A percentile compares a stretch with the other conserved stretches of the same genome.
Evolutionary conservation across 2,888 invertebrate genomes (phyloP).

Genomic region (Slavum lentiscoides): DNA sequence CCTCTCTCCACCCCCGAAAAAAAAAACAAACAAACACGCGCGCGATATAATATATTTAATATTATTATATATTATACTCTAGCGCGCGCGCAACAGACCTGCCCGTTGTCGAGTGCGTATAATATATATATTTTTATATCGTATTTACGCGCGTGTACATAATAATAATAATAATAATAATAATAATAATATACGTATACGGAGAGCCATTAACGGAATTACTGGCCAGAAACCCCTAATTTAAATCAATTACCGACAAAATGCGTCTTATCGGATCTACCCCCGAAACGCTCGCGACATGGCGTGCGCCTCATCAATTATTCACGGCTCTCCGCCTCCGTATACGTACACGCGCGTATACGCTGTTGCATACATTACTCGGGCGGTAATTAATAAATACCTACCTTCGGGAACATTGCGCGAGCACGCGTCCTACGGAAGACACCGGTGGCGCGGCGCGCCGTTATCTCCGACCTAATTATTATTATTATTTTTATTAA

Average conservation of each 20-base stretch:
- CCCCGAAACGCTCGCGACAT: conserved; percentile 45
- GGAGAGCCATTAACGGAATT: conserved; percentile 50
- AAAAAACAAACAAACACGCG: too few species aligned
- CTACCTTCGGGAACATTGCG: background rate
- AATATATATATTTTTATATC: too few species aligned
- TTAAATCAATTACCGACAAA: conserved; percentile 54
- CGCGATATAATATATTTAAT: too few species aligned
- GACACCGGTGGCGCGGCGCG: background rate
- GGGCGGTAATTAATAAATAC: conserved; percentile 48
- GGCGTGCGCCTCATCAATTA: conserved; percentile 52
- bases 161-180: too few species aligned
- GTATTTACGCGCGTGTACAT: too few species aligned
- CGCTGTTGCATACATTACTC: conserved; percentile 8
- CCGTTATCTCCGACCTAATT: conserved; percentile 4
- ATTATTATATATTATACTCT: too few species aligned
- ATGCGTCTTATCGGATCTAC: conserved; percentile 51
- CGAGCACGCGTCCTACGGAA: background rate
- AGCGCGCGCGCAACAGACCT: too few species aligned
- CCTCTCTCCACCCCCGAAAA: too few species aligned
- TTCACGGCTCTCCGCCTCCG: conserved; percentile 31
- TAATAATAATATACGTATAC: background rate
- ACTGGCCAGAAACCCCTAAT: conserved; percentile 51
- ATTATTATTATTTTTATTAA: conserved; percentile 19
- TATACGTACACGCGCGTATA: background rate
- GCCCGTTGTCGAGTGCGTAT: too few species aligned